A percentile compares a stretch with the other conserved stretches of the same genome.
Evolutionary conservation across 2,113 vertebrate genomes (phyloP).

Genomic region (Chlamydotis undulata): DNA sequence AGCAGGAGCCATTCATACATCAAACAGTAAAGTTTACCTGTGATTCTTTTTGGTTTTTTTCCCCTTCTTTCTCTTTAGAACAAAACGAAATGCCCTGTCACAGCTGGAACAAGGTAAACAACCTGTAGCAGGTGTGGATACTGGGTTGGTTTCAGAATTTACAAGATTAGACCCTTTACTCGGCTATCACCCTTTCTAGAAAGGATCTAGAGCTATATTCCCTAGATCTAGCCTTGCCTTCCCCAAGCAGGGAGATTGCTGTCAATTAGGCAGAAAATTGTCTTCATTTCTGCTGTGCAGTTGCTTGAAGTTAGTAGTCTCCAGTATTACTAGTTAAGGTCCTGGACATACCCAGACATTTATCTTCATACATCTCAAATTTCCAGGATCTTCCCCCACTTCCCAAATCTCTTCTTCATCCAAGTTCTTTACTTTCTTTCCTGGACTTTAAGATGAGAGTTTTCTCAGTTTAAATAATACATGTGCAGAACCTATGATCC

Average conservation of each 20-base stretch:
- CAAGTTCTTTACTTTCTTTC: neutral
- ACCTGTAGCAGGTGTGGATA: no score
- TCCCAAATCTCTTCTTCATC: neutral
- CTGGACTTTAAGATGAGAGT: neutral
- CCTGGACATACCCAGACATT: neutral
- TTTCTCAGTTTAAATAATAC: neutral
- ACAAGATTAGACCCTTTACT: neutral
- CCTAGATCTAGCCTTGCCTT: neutral
- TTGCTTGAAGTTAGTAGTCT: neutral
- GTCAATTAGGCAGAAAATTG: neutral
- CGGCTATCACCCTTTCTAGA: neutral
- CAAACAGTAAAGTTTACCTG: neutral
- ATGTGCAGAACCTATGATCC: neutral
- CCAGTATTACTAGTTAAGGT: neutral
- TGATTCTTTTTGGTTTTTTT: neutral
- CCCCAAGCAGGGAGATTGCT: neutral
- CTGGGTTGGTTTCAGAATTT: neutral
- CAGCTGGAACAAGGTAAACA: neutral
- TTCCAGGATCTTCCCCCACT: neutral
- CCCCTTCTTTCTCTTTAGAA: neutral
- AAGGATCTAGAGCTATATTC: neutral
- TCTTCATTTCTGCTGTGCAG: neutral
- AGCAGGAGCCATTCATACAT: neutral
- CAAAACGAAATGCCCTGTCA: neutral
- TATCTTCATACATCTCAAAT: neutral